phyloP scores from a whole-genome alignment of 2,888 invertebrate genomes.

The Siphlonurus alternatus region DNA sequence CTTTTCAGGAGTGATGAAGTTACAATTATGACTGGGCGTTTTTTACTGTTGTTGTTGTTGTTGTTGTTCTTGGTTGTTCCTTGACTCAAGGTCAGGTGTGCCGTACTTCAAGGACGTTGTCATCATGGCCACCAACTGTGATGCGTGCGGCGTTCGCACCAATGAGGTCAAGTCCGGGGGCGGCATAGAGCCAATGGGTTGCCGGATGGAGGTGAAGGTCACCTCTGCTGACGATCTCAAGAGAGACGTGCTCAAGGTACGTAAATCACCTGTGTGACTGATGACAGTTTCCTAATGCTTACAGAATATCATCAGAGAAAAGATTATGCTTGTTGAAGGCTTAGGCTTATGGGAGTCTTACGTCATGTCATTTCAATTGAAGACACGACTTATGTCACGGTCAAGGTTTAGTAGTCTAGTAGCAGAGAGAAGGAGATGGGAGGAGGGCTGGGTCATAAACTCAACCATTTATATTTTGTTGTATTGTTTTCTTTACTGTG shows the following conservation, averaged over 20 bases:
- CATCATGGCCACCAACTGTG: conserved; percentile 93
- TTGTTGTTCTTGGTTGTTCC: conserved; percentile 13
- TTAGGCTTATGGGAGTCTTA: background rate
- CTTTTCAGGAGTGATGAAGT: no score
- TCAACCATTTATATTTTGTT: no score
- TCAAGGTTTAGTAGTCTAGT: no score
- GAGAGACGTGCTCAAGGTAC: conserved; percentile 82
- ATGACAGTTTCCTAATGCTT: no score
- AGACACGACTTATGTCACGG: no score
- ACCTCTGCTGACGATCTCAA: conserved; percentile 58
- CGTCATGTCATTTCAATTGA: no score
- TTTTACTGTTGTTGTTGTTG: no score
- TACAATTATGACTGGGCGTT: no score
- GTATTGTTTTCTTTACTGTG: no score
- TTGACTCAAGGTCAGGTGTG: conserved; percentile 40
- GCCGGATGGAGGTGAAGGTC: conserved; percentile 57
- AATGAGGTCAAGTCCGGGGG: conserved; percentile 93
- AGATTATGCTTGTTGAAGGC: background rate
- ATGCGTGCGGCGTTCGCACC: conserved; percentile 74
- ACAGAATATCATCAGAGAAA: background rate
- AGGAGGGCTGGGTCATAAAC: no score
- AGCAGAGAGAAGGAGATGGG: no score
- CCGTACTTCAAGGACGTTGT: conserved; percentile 96
- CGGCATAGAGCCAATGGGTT: conserved; percentile 69
- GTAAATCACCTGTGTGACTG: background rate